A percentile compares a stretch with the other conserved stretches of the same genome.
phyloP scores from a whole-genome alignment of 2,113 vertebrate genomes.

The Sorex araneus region DNA sequence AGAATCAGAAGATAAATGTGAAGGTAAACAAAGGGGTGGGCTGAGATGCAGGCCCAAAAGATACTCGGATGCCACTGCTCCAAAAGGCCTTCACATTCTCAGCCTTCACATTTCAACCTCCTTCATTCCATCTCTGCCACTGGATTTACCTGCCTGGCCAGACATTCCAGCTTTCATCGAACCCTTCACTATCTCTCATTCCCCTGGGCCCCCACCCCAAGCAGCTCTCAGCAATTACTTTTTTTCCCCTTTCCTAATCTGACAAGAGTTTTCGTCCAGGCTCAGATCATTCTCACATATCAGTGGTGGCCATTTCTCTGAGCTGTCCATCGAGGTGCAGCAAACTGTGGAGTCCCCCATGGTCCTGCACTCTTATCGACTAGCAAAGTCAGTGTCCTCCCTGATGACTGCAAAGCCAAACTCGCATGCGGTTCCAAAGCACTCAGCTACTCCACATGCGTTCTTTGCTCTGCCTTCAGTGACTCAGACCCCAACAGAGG shows the following conservation, averaged over 20 bases:
- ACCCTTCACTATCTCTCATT: not conserved
- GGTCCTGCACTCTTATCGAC: not conserved
- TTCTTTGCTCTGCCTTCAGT: not conserved
- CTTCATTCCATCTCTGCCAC: not conserved
- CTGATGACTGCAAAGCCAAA: not conserved
- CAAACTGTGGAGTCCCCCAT: not conserved
- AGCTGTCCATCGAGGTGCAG: not conserved
- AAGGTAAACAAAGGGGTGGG: not conserved
- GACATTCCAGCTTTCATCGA: not conserved
- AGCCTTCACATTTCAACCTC: no score
- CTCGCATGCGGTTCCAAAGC: not conserved
- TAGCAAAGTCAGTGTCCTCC: not conserved
- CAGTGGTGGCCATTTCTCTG: not conserved
- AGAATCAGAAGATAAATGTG: not conserved
- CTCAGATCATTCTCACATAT: not conserved
- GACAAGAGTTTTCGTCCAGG: not conserved
- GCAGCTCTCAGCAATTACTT: not conserved
- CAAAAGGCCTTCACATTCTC: constrained; percentile 1
- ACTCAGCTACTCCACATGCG: not conserved
- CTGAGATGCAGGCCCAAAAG: not conserved
- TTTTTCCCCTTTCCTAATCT: not conserved
- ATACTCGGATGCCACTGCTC: not conserved
- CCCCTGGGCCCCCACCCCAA: not conserved
- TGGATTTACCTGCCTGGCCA: not conserved
- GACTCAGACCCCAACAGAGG: not conserved